Base-by-base conservation (phyloP, 2,113 vertebrate genomes). In the Notarius lentiginosus region DNA sequence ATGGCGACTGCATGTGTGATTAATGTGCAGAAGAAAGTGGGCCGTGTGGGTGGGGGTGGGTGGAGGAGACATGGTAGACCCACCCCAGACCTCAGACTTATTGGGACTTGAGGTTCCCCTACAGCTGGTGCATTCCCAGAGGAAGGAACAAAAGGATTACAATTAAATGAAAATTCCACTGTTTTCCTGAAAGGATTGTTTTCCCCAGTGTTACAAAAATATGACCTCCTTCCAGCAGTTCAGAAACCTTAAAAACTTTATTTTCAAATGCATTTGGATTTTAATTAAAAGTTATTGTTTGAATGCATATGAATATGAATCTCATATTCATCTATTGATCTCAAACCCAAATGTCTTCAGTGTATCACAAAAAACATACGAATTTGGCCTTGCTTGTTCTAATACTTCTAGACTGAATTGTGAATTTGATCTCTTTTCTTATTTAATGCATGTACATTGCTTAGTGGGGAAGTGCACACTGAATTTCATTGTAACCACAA, bases 71-170 rank as follows among this genome's bases (percentile, higher is more conserved):
- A 34, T 77, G 53, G 80, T 84, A 47, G 55, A 83, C 86, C 86
- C 77, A 87, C 61, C 84, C 77, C 49, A 88, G 58, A 73, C 77
- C 73, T 82, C 56, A 22, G 61, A 76, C 47, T 68, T 61, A 60
- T 77, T 75, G 61, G 55, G 80, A 27, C 49, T 30, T 55, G 51
- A 65, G 88, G 85, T 75, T 72, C 79, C 60, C 47, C 49, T 87
- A 49, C 90, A 91, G 87, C 89, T 91, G 89, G 81, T 73, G 65
- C 58, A 84, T 87, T 91, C 91, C 88, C 90, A 88, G 79, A 84
- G 80, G 86, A 89, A 55, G 66, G 76, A 76, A 90, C 82, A 89
- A 91, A 86, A 68, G 85, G 76, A 75, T 82, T 58, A 56, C 79
- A 58, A 66, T 79, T 81, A 68, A 81, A 58, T 30, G 65, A 70